Conservation (phyloP, 1,140 invertebrate species). For the Choristoneura fumiferana region DNA sequence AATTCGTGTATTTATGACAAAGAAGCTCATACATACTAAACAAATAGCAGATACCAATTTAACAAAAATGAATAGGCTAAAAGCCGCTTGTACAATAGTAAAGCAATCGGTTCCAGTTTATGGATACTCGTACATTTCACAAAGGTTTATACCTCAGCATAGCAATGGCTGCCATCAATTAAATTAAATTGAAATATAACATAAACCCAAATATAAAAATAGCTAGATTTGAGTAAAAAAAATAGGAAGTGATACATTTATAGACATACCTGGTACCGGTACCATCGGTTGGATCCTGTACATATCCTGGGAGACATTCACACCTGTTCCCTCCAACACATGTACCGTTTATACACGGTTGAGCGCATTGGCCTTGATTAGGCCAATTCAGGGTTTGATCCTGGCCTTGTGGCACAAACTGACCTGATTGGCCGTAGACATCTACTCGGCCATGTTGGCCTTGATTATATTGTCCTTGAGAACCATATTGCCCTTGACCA, state of each 20-base stretch:
- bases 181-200: slow-evolving; percentile 4
- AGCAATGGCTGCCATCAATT: no score
- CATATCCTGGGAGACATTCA: slow-evolving; percentile 75
- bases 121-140: no score
- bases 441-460: slow-evolving; percentile 19
- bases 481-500: background rate
- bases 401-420: no score
- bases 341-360: slow-evolving; percentile 76
- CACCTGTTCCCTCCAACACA: slow-evolving; percentile 77
- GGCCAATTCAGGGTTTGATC: no score
- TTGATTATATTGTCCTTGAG: slow-evolving; percentile 19
- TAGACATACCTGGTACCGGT: slow-evolving; percentile 48
- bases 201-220: slow-evolving; percentile 2
- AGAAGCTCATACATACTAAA: no score
- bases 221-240: background rate
- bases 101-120: no score
- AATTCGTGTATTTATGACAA: no score
- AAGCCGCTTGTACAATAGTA: no score
- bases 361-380: slow-evolving; percentile 57
- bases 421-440: background rate
- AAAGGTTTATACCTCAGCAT: no score
- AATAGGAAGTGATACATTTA: background rate
- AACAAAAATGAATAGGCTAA: no score
- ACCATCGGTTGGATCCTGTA: slow-evolving; percentile 60
- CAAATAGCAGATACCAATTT: no score